phyloP scores from a whole-genome alignment of 2,113 vertebrate genomes.

The Centropus unirufus region DNA sequence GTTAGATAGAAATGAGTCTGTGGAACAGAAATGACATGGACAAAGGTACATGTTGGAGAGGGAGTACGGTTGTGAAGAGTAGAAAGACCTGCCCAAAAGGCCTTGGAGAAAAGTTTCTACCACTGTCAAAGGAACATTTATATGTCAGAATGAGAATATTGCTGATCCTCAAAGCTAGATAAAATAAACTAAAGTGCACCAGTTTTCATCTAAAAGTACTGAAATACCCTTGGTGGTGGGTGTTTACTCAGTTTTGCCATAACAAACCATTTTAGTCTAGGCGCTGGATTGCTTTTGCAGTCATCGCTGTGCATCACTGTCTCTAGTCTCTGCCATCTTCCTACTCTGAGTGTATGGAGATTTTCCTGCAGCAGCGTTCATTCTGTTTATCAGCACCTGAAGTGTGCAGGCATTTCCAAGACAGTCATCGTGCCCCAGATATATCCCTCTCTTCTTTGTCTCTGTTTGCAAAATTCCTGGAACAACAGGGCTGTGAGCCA shows the following conservation, averaged over 20 bases:
- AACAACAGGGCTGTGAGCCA: constrained; percentile 14
- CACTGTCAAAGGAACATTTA: background rate
- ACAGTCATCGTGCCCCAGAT: background rate
- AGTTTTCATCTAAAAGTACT: background rate
- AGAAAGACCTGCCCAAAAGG: background rate
- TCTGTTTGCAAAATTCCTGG: constrained; percentile 41
- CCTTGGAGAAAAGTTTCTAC: background rate
- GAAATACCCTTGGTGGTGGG: background rate
- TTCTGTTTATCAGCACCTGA: constrained; percentile 29
- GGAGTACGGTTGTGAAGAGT: background rate
- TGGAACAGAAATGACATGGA: background rate
- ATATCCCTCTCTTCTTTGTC: background rate
- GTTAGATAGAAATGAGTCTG: background rate
- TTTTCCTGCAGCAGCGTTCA: constrained; percentile 36
- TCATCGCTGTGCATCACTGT: background rate
- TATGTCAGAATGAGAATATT: background rate
- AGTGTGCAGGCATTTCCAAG: background rate
- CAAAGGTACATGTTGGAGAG: background rate
- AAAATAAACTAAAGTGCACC: background rate
- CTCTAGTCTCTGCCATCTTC: background rate
- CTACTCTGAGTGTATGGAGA: background rate
- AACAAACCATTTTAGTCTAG: background rate
- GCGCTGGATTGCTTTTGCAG: background rate
- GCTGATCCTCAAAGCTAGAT: background rate
- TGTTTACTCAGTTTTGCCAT: background rate